Evolutionary conservation across 2,888 invertebrate genomes (phyloP), one percentile per base, ranked within the genome.

Genomic region (Ischnus inquisitorius): DNA sequence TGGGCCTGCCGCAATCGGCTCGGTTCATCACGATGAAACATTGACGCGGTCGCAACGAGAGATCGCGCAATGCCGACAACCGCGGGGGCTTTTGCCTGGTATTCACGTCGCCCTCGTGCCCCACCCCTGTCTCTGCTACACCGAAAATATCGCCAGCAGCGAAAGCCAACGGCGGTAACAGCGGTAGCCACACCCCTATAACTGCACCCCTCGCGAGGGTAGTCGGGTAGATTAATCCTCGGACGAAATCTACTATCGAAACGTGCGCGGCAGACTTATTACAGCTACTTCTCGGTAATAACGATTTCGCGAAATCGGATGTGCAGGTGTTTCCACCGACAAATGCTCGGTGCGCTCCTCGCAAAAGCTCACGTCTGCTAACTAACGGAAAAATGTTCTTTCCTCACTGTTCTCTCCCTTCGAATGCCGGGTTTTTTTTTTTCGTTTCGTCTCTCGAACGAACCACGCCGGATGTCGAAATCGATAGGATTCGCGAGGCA

Each of bases 1-100:
- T 46, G 2, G 48, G 65, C 43, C 46, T 72, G 43, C 54, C 85
- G 85, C 87, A 87, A 88, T 88, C 87, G 84, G 76, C 75, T 25
- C 86, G 83, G 86, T 86, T 86, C 87, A 86, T 88, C 88, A 86
- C 81, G 87, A 87, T 88, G 88, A 88, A 88, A 88, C 88, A 89
- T 87, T 87, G 88, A 86, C 87, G 84, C 67, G 65, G 67, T 43
- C 51, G 78, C 79, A 82, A 46, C 62, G 82, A 79, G 82, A 79
- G 81, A 80, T 80, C 72, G 69, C 54, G 39, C 48, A 69, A 51
- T 39, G 80, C 72, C 77, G 46, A 68, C 60, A 79, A 41, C 51
- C 62, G 60, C 25, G 54, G 43, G 41, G 51, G 25, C 60, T 60
- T 51, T 51, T 62, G 28, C 60, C 14, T 54, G 60, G 60, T 25